Evolutionary conservation across 2,888 invertebrate genomes (phyloP), one percentile per base, ranked within the genome.

Genomic region (Protonemura montana): DNA sequence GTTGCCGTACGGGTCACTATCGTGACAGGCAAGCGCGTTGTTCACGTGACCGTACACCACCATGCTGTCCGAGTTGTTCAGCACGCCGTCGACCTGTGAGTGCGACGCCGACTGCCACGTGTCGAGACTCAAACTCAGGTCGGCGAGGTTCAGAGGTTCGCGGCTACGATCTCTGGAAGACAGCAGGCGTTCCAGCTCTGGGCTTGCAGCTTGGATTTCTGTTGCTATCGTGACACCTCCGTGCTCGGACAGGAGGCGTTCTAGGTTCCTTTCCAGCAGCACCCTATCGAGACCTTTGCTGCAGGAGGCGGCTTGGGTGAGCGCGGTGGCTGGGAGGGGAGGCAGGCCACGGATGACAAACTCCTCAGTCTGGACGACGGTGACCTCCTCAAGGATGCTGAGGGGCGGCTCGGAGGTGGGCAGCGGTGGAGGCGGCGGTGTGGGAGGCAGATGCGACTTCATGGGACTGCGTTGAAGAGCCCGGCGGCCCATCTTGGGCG

Each of bases 261-360:
- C 95, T 88, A 95, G 92, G 90, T 95, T 95, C 89, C 95, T 92
- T 89, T 95, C 95, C 7, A 95, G 92, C 84, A 95, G 92, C 0
- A 95, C 94, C 89, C 95, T 92, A 90, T 96, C 95, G 89, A 96
- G 90, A 88, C 95, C 93, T 90, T 90, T 90, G 42, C 89, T 88
- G 86, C 90, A 89, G 21, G 90, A 90, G 1, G 89, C 89, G 82
- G 89, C 89, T 78, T 89, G 88, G 5, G 89, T 85, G 86, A 85
- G 86, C 13, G 89, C 89, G 28, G 88, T 88, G 35, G 90, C 89
- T 28, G 88, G 87, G 10, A 89, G 87, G 0, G 89, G 88, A 16
- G 89, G 88, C 25, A 87, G 86, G n/a, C 88, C 88, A 3, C 88
- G 85, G 83, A 88, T 87, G 26, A 88, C 86, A 76, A 35, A 86